Evolutionary conservation across 2,113 vertebrate genomes (phyloP).

Genomic region (Corapipo altera): DNA sequence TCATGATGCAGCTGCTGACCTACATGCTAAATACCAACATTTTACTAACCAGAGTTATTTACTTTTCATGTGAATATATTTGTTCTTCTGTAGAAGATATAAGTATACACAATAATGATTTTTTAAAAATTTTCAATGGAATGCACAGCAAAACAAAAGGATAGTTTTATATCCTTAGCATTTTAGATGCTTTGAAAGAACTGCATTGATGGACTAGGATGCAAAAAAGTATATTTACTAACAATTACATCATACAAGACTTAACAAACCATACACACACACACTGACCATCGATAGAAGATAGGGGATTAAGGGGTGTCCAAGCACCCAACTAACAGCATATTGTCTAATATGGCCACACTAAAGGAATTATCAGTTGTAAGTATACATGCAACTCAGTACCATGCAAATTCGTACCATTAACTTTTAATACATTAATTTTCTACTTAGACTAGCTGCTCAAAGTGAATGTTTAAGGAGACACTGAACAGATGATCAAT

Average conservation of each 20-base stretch:
- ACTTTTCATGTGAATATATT: background rate
- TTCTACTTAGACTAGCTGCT: background rate
- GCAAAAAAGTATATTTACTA: background rate
- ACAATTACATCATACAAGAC: background rate
- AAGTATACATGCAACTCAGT: background rate
- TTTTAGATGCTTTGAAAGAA: background rate
- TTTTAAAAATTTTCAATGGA: background rate
- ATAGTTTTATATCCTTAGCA: background rate
- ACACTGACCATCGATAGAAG: background rate
- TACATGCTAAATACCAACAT: background rate
- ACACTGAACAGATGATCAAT: background rate
- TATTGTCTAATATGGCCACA: background rate
- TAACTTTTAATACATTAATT: background rate
- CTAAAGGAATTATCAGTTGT: background rate
- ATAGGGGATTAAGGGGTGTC: no score
- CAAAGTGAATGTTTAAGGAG: background rate
- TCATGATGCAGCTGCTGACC: background rate
- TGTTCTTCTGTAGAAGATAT: background rate
- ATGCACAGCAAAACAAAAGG: background rate
- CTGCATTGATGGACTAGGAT: background rate
- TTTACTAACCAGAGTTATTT: background rate
- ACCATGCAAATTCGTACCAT: background rate
- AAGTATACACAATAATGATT: background rate
- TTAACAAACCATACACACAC: fast-evolving
- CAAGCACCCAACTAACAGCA: background rate